These are phyloP conservation scores for Aegithalos caudatus DNA, from an alignment of 2,113 vertebrate species.

Conservation along the genomic window DNA sequence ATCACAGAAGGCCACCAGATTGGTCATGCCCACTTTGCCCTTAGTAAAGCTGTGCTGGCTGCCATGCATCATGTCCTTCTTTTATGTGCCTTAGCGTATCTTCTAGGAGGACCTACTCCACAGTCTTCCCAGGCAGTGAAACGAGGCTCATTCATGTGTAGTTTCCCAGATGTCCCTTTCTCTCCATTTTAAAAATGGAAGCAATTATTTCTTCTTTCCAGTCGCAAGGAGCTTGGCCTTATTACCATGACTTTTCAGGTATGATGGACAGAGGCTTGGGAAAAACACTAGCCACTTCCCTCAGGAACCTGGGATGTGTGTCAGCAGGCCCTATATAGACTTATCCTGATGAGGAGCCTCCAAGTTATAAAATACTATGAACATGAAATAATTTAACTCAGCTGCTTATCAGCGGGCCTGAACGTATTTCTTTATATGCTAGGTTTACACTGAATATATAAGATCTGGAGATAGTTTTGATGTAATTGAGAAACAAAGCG, in stretches of 20 bases:
- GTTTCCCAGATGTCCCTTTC: neutral
- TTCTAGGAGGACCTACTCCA: neutral
- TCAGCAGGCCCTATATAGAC: neutral
- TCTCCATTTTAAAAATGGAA: neutral
- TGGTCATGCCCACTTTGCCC: neutral
- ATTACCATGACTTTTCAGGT: neutral
- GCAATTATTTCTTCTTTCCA: neutral
- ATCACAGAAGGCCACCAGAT: neutral
- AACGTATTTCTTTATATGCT: neutral
- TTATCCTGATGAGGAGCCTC: neutral
- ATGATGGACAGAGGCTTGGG: neutral
- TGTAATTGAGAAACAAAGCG: neutral
- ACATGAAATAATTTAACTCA: neutral
- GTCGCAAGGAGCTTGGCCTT: neutral
- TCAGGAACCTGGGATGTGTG: neutral
- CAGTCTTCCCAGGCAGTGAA: neutral
- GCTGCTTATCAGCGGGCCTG: neutral
- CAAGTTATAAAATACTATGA: neutral
- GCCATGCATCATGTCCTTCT: neutral
- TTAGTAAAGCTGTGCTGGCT: neutral
- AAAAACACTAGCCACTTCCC: neutral
- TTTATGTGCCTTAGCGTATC: neutral
- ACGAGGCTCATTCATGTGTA: neutral
- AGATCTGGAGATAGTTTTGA: neutral
- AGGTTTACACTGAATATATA: neutral